A percentile compares a stretch with the other conserved stretches of the same genome.
phyloP scores from a whole-genome alignment of 1,140 invertebrate genomes.

The Drepana arcuata region DNA sequence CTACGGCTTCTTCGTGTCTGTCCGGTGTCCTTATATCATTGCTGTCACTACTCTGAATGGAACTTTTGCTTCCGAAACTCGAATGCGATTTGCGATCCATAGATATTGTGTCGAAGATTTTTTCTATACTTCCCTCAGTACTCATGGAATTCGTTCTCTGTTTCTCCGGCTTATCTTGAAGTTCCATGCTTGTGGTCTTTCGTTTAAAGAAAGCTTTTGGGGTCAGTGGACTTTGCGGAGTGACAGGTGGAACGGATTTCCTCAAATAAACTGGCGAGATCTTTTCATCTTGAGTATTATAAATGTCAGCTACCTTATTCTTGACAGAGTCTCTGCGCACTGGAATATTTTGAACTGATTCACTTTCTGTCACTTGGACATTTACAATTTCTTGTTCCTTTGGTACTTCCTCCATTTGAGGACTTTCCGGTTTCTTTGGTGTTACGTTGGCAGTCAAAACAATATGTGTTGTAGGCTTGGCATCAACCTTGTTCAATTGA shows the following conservation, averaged over 20 bases:
- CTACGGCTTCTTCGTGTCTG: conserved; percentile 48
- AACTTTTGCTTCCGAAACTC: conserved; percentile 67
- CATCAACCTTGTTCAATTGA: conserved; percentile 79
- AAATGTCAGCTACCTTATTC: too few relatives aligned
- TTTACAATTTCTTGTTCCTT: conserved; percentile 40
- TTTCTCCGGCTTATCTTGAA: conserved; percentile 48
- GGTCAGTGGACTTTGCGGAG: conserved; percentile 45
- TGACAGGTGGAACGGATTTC: conserved; percentile 21
- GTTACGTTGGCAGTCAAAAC: conserved; percentile 73
- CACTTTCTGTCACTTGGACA: conserved; percentile 28
- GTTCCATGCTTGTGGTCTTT: conserved; percentile 50
- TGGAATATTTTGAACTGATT: conserved; percentile 34
- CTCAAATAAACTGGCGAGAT: conserved; percentile 18
- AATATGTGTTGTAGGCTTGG: conserved; percentile 73
- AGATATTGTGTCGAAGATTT: conserved; percentile 62
- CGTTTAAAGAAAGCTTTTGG: conserved; percentile 55
- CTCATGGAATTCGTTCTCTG: conserved; percentile 51
- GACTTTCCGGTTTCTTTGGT: conserved; percentile 57
- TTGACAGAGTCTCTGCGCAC: conserved; percentile 16
- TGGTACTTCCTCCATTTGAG: conserved; percentile 26
- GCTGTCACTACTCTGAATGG: conserved; percentile 70
- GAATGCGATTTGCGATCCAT: conserved; percentile 62
- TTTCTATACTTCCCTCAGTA: conserved; percentile 56
- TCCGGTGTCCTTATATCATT: conserved; percentile 51
- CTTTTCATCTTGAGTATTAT: conserved; percentile 31